A percentile compares a stretch with the other conserved stretches of the same genome.
These are phyloP conservation scores for Acrocyrtus sp. DNA, from an alignment of 2,888 invertebrate genomes.

Conservation along the genomic window DNA sequence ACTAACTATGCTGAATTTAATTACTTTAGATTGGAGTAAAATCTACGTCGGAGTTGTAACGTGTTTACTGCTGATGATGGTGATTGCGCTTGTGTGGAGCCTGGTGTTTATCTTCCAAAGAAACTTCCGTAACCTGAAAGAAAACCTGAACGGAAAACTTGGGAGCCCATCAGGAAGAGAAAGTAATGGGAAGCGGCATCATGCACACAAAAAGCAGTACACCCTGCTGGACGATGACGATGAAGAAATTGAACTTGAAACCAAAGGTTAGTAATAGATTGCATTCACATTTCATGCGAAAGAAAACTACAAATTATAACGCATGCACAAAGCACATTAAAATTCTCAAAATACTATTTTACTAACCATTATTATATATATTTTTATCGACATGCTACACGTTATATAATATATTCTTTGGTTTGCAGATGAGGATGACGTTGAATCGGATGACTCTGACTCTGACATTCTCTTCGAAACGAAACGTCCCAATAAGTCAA, in stretches of 20 bases:
- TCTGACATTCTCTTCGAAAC: constrained; percentile 87
- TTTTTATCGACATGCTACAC: too few relatives aligned
- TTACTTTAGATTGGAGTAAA: constrained; percentile 94
- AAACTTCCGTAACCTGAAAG: constrained; percentile 47
- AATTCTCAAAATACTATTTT: constrained; percentile 21
- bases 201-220: constrained; percentile 70
- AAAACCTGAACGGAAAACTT: constrained; percentile 63
- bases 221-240: constrained; percentile 77
- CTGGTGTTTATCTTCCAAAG: constrained; percentile 73
- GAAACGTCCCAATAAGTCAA: constrained; percentile 63
- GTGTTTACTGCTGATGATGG: constrained; percentile 71
- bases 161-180: constrained; percentile 40
- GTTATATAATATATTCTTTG: constrained; percentile 54
- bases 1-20: too few relatives aligned
- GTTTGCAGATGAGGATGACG: constrained; percentile 63
- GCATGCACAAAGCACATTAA: constrained; percentile 63
- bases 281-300: constrained; percentile 26
- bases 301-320: constrained; percentile 61
- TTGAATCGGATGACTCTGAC: constrained; percentile 80
- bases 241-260: constrained; percentile 66
- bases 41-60: constrained; percentile 87
- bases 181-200: constrained; percentile 50
- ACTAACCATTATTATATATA: not conserved
- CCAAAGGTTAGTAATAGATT: too few relatives aligned
- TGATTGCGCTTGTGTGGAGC: constrained; percentile 75